These are phyloP conservation scores for Andrena bucephala DNA, from an alignment of 2,888 invertebrate species.

Conservation along the genomic window DNA sequence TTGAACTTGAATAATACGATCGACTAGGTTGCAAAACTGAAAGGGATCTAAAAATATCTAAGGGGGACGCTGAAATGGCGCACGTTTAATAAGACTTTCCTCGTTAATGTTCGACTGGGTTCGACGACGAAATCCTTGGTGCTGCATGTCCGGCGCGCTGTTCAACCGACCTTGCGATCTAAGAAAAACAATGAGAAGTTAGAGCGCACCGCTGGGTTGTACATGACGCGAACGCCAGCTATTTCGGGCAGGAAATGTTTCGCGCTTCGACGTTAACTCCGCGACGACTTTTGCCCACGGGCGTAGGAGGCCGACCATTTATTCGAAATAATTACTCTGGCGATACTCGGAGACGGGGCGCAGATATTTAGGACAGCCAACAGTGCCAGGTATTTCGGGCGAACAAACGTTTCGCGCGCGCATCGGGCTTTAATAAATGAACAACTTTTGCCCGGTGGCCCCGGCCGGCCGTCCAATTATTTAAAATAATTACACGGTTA, in stretches of 20 bases:
- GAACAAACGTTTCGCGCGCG: constrained; percentile 58
- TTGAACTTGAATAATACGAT: not conserved
- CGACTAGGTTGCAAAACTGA: not conserved
- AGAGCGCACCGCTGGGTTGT: constrained; percentile 37
- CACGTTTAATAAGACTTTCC: too few species aligned
- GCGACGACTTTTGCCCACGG: constrained; percentile 53
- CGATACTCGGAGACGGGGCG: constrained; percentile 54
- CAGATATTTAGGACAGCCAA: constrained; percentile 61
- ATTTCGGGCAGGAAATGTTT: constrained; percentile 70
- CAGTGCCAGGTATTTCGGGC: constrained; percentile 60
- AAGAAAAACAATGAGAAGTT: constrained; percentile 73
- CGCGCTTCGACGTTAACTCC: constrained; percentile 61
- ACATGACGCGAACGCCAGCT: constrained; percentile 64
- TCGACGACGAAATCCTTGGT: constrained; percentile 14
- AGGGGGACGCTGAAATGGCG: too few species aligned
- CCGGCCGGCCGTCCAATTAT: constrained; percentile 41
- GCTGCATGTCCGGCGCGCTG: constrained; percentile 15
- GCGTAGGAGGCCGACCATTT: constrained; percentile 69
- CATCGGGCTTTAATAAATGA: constrained; percentile 68
- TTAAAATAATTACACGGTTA: constrained; percentile 49
- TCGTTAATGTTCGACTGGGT: not conserved
- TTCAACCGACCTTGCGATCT: constrained; percentile 67
- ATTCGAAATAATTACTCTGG: constrained; percentile 68
- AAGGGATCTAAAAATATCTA: not conserved
- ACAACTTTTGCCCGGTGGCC: constrained; percentile 40